phyloP scores from a whole-genome alignment of 2,113 vertebrate genomes.

The Reinhardtius hippoglossoides region DNA sequence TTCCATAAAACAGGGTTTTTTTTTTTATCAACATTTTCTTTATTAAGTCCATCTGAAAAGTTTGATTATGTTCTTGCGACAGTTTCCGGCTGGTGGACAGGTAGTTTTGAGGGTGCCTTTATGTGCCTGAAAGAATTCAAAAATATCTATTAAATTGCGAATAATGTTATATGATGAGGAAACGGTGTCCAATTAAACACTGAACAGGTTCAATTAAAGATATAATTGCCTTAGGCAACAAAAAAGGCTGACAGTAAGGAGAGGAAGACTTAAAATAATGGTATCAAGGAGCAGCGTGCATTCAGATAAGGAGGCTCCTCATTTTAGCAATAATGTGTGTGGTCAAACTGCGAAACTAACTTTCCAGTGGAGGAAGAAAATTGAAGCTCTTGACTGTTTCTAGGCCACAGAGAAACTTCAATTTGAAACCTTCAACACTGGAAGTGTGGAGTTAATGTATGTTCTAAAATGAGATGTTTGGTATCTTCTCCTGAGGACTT shows the following conservation, averaged over 20 bases:
- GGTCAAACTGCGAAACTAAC: conserved; percentile 42
- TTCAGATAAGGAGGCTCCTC: conserved; percentile 63
- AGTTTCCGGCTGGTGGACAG: conserved; percentile 13
- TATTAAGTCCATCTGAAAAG: conserved; percentile 20
- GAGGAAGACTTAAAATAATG: conserved; percentile 53
- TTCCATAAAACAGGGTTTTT: not conserved
- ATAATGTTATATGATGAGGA: conserved; percentile 65
- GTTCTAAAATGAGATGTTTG: not conserved
- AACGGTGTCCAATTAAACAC: conserved; percentile 73
- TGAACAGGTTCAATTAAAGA: conserved; percentile 76
- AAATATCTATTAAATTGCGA: conserved; percentile 67
- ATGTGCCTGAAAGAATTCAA: conserved; percentile 56
- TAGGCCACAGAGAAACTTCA: not conserved
- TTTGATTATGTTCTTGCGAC: conserved; percentile 27
- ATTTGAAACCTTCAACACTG: not conserved
- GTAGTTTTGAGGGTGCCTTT: conserved; percentile 37
- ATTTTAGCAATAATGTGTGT: conserved; percentile 48
- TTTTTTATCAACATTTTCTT: not conserved
- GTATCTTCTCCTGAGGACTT: not conserved
- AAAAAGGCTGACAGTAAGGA: conserved; percentile 46
- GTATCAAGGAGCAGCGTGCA: conserved; percentile 23
- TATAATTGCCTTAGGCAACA: conserved; percentile 63
- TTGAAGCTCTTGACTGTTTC: not conserved
- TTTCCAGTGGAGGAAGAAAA: conserved; percentile 30
- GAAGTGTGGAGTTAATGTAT: not conserved